Conservation (phyloP, 2,113 vertebrate species). For the Prionailurus bengalensis region DNA sequence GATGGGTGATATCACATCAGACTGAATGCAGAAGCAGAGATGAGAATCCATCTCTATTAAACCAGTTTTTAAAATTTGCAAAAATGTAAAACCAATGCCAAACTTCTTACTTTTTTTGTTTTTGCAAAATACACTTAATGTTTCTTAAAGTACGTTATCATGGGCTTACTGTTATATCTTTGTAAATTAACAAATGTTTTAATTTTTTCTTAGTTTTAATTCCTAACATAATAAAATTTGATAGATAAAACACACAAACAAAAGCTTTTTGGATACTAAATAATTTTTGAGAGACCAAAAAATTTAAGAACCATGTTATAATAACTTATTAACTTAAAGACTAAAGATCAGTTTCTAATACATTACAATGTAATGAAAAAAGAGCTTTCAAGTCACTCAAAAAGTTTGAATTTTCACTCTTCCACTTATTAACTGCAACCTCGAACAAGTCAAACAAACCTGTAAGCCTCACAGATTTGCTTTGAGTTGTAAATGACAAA, state of each 20-base stretch:
- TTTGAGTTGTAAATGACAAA: background rate
- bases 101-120: constrained; percentile 7
- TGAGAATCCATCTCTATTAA: constrained; percentile 27
- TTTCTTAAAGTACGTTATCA: background rate
- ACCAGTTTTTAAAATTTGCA: background rate
- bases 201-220: constrained; percentile 36
- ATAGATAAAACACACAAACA: background rate
- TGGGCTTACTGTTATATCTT: background rate
- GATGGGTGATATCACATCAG: background rate
- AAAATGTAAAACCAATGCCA: background rate
- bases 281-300: constrained; percentile 18
- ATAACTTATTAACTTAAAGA: background rate
- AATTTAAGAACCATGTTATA: background rate
- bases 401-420: background rate
- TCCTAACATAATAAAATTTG: background rate
- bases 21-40: background rate
- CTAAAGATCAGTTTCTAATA: background rate
- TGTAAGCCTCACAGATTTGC: background rate
- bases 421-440: background rate
- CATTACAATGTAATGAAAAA: background rate
- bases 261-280: background rate
- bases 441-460: background rate
- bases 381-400: background rate
- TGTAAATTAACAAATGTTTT: background rate
- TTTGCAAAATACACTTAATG: background rate